These are phyloP conservation scores for Creontiades dilutus DNA, from an alignment of 2,888 invertebrate species.

Conservation along the genomic window DNA sequence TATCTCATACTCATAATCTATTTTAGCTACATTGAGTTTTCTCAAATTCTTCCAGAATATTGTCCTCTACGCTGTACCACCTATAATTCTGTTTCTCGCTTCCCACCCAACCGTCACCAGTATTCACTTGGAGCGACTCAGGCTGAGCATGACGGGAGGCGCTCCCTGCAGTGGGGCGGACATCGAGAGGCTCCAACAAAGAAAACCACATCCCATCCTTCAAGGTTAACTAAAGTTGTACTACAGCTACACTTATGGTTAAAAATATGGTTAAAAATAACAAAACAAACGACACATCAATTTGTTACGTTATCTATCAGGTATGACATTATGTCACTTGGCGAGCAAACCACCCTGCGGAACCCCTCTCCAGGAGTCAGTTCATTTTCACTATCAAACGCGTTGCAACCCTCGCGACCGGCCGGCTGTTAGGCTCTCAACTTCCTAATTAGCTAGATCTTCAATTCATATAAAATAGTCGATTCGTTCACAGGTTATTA, in stretches of 20 bases:
- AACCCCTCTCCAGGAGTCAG: no score
- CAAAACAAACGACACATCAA: neutral
- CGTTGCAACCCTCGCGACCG: no score
- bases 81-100: constrained; percentile 73
- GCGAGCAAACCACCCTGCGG: no score
- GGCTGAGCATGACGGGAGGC: constrained; percentile 70
- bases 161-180: constrained; percentile 73
- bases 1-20: no score
- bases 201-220: constrained; percentile 64
- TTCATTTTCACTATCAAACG: no score
- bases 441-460: no score
- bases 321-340: no score
- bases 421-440: no score
- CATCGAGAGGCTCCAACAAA: constrained; percentile 62
- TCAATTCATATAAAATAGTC: no score
- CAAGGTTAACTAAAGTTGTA: constrained; percentile 67
- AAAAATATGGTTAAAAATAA: neutral
- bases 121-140: constrained; percentile 71
- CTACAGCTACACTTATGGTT: no score
- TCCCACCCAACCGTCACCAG: constrained; percentile 63
- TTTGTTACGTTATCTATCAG: no score
- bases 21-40: neutral
- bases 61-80: constrained; percentile 71
- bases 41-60: constrained; percentile 67
- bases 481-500: no score